Evolutionary conservation across 2,888 invertebrate genomes (phyloP).

Genomic region (Stenodema calcarata): DNA sequence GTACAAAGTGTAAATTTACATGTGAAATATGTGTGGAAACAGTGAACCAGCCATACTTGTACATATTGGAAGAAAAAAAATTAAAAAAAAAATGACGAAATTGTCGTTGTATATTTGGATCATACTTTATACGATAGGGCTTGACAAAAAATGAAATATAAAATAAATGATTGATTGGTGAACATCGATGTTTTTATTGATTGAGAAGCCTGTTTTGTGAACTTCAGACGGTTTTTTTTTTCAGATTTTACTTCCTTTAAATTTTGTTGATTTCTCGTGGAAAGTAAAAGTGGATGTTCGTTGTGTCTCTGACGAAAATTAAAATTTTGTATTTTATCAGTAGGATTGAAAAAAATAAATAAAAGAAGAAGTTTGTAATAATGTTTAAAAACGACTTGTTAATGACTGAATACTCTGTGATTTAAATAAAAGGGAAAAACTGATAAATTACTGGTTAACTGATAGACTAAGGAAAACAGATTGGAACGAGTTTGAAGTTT

Average conservation of each 20-base stretch:
- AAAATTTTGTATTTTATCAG: slow-evolving; percentile 36
- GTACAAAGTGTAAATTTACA: slow-evolving; percentile 49
- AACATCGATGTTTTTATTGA: slow-evolving; percentile 22
- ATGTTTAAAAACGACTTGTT: slow-evolving; percentile 41
- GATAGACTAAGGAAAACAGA: slow-evolving; percentile 38
- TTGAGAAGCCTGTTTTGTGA: background rate
- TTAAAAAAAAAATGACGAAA: background rate
- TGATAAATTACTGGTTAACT: slow-evolving; percentile 46
- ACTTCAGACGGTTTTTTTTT: background rate
- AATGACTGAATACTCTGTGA: slow-evolving; percentile 55
- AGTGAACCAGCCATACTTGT: background rate
- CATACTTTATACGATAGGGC: slow-evolving; percentile 3
- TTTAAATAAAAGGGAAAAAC: slow-evolving; percentile 43
- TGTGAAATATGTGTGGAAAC: background rate
- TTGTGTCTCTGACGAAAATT: slow-evolving; percentile 14
- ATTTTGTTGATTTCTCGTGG: slow-evolving; percentile 13
- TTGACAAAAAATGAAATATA: too few relatives aligned
- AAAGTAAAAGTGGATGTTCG: slow-evolving; percentile 1
- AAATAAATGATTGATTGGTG: background rate
- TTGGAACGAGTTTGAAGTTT: slow-evolving; percentile 17
- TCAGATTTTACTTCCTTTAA: background rate
- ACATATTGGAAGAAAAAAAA: background rate
- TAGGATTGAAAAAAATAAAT: slow-evolving; percentile 33
- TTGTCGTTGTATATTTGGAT: slow-evolving; percentile 32
- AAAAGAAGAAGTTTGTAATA: background rate